Conservation (phyloP, 2,113 vertebrate genomes). For the Marmota flaviventris region DNA sequence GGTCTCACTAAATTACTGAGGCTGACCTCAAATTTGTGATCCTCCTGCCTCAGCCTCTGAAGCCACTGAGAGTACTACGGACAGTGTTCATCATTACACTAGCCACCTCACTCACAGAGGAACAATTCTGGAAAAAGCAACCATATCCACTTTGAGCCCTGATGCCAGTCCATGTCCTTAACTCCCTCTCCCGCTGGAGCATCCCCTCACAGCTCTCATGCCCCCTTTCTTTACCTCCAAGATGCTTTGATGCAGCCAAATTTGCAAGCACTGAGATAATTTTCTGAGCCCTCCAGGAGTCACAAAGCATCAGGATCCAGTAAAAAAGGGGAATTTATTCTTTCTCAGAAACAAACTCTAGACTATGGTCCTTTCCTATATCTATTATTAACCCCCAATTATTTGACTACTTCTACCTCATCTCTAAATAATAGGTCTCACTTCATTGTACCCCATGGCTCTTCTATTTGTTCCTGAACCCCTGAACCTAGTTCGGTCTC, state of each 20-base stretch:
- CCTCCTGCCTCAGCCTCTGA: too few species aligned
- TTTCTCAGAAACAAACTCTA: neutral
- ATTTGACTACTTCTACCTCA: constrained; percentile 1
- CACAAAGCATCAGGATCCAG: neutral
- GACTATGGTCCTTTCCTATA: neutral
- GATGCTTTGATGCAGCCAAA: neutral
- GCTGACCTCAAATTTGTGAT: too few species aligned
- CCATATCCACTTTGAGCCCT: neutral
- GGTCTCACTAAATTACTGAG: too few species aligned
- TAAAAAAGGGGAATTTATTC: neutral
- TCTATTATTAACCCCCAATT: neutral
- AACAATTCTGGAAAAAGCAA: neutral
- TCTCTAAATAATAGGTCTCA: neutral
- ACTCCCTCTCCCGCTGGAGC: neutral
- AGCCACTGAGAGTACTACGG: too few species aligned
- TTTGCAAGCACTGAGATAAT: neutral
- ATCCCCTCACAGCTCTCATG: neutral
- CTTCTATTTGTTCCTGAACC: neutral
- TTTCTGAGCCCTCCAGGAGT: neutral
- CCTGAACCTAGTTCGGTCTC: neutral
- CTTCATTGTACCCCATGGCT: neutral
- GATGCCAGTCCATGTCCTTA: neutral
- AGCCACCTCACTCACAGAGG: neutral
- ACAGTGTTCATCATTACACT: neutral
- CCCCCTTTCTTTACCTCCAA: neutral